Evolutionary conservation across 2,113 vertebrate species (phyloP), one percentile per base, ranked within the genome.

Genomic region (Tympanuchus pallidicinctus): DNA sequence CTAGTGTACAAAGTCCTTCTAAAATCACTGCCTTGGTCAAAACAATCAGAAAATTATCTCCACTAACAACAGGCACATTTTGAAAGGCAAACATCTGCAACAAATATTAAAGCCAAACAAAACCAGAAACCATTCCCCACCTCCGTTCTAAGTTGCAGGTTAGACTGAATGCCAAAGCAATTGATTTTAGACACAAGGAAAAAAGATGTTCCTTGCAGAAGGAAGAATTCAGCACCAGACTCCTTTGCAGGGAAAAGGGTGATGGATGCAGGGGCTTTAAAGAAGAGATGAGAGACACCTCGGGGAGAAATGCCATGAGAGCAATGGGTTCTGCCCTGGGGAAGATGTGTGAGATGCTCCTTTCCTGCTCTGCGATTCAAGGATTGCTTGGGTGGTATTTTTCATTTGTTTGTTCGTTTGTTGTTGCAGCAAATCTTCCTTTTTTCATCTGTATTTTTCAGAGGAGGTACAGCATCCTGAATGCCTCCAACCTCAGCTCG

Each of bases 361-460:
- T 32, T 43, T 43, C 63, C 28, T 32, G 27, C 28, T 45, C 30
- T 43, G 30, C 6, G 8, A 45, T 14, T 67, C 42, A n/a, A 67
- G 30, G 61, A 28, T 64, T 10, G 15, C 36, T 61, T 38, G 34
- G 22, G 8, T 59, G 18, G 30, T 59, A 10, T 27, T 24, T 50
- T 50, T 24, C 21, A 6, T 22, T 48, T 24, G 47, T 11, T 50
- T 50, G 48, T 12, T 48, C 12, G 21, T 50, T 50, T 48, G 11
- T 50, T 50, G 24, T 28, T 54, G 52, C 52, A 54, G 7, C 34
- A 74, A 65, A 22, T 27, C 11, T 47, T 19, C 18, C 2, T 52
- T 60, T 60, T 47, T 2, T 5, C 13, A 8, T 0, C 10, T 43
- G 0, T 16, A 0, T 19, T 3, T 32, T 40, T 1, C 11, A 17